A percentile compares a stretch with the other conserved stretches of the same genome.
Conservation (phyloP, 1,140 invertebrate genomes). For the Drosophila rhopaloa region DNA sequence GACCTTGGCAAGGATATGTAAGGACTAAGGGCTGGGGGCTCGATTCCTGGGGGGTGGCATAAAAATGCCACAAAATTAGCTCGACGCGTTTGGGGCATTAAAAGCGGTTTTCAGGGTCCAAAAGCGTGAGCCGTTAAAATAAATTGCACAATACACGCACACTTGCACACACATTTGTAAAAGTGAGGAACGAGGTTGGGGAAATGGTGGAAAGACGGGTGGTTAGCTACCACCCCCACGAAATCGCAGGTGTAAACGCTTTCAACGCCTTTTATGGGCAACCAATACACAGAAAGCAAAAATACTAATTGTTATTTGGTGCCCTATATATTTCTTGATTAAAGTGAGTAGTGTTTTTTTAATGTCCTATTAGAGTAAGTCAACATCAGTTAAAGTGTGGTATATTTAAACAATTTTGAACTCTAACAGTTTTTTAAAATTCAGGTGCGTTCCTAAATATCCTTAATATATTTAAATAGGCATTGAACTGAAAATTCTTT, state of each 20-base stretch:
- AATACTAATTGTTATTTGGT: rapidly evolving
- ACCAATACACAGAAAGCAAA: slow-evolving; percentile 12
- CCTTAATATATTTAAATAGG: too few species aligned
- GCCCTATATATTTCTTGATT: too few species aligned
- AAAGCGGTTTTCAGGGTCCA: slow-evolving; percentile 68
- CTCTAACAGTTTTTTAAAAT: too few species aligned
- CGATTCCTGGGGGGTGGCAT: slow-evolving; percentile 35
- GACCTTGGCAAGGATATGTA: slow-evolving; percentile 30
- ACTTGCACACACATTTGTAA: slow-evolving; percentile 15
- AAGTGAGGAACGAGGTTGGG: slow-evolving; percentile 6
- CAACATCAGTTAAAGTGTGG: too few species aligned
- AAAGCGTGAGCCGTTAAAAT: slow-evolving; percentile 78
- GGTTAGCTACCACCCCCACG: slow-evolving; percentile 9
- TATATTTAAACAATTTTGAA: too few species aligned
- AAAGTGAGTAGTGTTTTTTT: too few species aligned
- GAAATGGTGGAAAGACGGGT: too few species aligned
- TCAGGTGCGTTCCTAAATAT: too few species aligned
- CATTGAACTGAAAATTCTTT: too few species aligned
- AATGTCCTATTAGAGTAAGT: too few species aligned
- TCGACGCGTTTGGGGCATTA: slow-evolving; percentile 78
- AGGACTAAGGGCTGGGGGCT: neutral
- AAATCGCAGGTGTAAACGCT: slow-evolving; percentile 69
- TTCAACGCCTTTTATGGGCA: slow-evolving; percentile 70
- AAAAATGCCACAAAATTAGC: slow-evolving; percentile 81
- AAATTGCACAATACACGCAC: slow-evolving; percentile 74